phyloP scores from a whole-genome alignment of 2,888 invertebrate species.

The Noctua fimbriata region DNA sequence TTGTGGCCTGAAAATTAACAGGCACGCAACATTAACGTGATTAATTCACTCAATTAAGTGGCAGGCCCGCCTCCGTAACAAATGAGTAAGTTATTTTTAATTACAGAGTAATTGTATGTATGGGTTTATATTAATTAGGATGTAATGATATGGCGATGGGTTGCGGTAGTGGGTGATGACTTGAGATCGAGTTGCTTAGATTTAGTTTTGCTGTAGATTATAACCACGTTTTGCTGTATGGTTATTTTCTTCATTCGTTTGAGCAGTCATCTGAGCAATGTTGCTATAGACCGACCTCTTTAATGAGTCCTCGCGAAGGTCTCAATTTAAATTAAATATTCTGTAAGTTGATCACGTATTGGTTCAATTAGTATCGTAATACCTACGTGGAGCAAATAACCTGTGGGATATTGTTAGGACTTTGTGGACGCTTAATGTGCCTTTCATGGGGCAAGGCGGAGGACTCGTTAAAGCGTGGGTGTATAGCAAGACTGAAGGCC shows the following conservation, averaged over 20 bases:
- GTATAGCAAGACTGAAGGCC: too few species aligned
- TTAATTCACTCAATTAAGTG: constrained; percentile 87
- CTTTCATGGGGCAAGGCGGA: too few species aligned
- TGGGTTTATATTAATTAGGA: constrained; percentile 68
- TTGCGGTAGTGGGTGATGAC: constrained; percentile 67
- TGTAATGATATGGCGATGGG: constrained; percentile 73
- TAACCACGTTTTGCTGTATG: not conserved
- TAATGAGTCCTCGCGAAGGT: too few species aligned
- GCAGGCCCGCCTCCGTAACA: constrained; percentile 78
- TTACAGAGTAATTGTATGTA: constrained; percentile 84
- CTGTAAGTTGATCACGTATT: too few species aligned
- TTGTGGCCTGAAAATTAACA: constrained; percentile 86
- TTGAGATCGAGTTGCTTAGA: constrained; percentile 55
- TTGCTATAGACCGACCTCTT: too few species aligned
- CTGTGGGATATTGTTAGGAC: too few species aligned
- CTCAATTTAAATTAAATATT: too few species aligned
- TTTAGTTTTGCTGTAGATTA: not conserved
- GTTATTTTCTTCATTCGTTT: not conserved
- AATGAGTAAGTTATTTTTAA: constrained; percentile 90
- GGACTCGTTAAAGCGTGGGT: too few species aligned
- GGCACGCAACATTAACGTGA: constrained; percentile 87
- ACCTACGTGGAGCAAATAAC: too few species aligned
- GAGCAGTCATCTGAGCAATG: too few species aligned
- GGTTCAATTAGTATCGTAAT: too few species aligned
- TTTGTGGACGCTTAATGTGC: too few species aligned